Percentiles rank a stretch among this genome's conserved stretches.
Evolutionary conservation across 2,888 invertebrate genomes (phyloP).

Genomic region (Scelioninae gen. 1): DNA sequence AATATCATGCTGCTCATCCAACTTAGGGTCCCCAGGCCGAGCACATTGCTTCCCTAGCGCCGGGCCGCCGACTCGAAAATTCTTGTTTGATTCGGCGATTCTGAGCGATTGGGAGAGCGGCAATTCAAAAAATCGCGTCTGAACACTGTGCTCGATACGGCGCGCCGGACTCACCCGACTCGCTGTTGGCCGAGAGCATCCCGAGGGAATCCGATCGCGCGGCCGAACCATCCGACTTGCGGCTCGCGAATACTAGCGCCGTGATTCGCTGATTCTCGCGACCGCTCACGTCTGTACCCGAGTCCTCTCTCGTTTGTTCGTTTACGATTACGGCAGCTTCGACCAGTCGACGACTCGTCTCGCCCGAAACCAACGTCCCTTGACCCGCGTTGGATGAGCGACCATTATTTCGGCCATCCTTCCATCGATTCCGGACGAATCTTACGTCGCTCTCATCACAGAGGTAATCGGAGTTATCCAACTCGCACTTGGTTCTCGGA

Average conservation of each 20-base stretch:
- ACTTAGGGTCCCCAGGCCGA: no score
- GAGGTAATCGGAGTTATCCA: no score
- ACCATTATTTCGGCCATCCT: slow-evolving; percentile 56
- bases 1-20: no score
- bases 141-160: neutral
- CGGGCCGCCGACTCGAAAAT: slow-evolving; percentile 1
- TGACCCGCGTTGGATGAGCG: slow-evolving; percentile 52
- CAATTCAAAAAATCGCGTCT: slow-evolving; percentile 41
- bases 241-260: slow-evolving; percentile 34
- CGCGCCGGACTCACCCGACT: slow-evolving; percentile 23
- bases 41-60: slow-evolving; percentile 30
- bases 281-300: slow-evolving; percentile 35
- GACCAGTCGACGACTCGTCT: slow-evolving; percentile 48
- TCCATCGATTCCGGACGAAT: slow-evolving; percentile 48
- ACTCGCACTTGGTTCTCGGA: no score
- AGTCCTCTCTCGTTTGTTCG: slow-evolving; percentile 28
- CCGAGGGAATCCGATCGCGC: slow-evolving; percentile 35
- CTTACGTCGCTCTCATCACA: slow-evolving; percentile 41
- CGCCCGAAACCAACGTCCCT: slow-evolving; percentile 35
- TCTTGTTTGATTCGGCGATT: no score
- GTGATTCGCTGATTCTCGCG: slow-evolving; percentile 59
- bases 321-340: slow-evolving; percentile 34
- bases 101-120: no score
- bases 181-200: neutral
- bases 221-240: slow-evolving; percentile 25